Base-by-base conservation (phyloP, 2,888 invertebrate genomes). In the Mythimna albipuncta region DNA sequence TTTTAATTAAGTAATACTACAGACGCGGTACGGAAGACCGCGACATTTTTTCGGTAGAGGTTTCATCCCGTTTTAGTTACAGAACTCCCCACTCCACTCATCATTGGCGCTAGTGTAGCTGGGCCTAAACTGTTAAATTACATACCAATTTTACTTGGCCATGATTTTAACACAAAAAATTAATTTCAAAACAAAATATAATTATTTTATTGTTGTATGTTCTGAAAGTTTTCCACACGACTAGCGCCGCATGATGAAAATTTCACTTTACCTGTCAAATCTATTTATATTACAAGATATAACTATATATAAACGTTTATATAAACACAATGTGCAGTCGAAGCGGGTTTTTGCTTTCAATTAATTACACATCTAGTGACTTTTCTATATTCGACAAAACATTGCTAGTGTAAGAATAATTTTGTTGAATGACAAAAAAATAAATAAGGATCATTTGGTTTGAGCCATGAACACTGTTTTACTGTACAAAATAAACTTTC, bases 331-430 rank as follows among this genome's bases (percentile, higher is more conserved):
- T 90, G 91, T 92, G 92, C 92, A 89, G 83, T 90, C 86, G 64
- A 92, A 91, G 92, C 91, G 76, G 87, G 79, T 86, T 80, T 83
- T 81, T 74, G 70, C 79, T 85, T 87, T 84, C 82, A 82, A 73
- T 81, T 83, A 87, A 85, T 85, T 82, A 90, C 86, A 90, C 87
- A 89, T 83, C 91, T 92, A 91, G 88, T 91, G 91, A 92, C 91
- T 91, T 88, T 85, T 85, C 84, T 88, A 89, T 88, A 87, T 83
- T 89, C 87, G 86, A 91, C 85, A 81, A 84, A 84, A 81, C 81
- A 79, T 83, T 72, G 79, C 75, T 87, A 83, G 79, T 85, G 89
- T 88, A 89, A 86, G 89, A 77, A 87, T 91, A 90, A 89, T 88
- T 89, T 89, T 89, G 89, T 85, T 86, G 73, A 81, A 82, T 57